Evolutionary conservation across 2,797 vertebrate genomes (phyloP), one percentile per base, ranked within the genome.

Genomic region (Acipenser ruthenus): DNA sequence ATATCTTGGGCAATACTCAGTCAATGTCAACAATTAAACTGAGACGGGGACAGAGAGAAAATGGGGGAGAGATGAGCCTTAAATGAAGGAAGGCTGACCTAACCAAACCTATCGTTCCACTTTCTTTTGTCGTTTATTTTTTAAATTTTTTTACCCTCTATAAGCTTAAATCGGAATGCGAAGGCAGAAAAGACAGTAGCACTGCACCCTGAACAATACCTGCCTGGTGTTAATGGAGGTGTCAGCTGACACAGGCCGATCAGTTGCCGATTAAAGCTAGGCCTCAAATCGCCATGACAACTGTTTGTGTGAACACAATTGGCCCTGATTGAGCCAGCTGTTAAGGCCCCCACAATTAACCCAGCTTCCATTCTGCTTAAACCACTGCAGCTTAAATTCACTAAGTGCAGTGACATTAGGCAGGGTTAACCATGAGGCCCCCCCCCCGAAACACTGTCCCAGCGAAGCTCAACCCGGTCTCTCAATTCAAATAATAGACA

Each of bases 321-420:
- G 88, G 80, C 75, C 74, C 84, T 75, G 72, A 86, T 78, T 80
- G 82, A 88, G 87, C 86, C 89, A 91, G 89, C 89, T 91, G 88
- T 77, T 79, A 87, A 82, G 84, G 83, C 86, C 84, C 86, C 86
- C 83, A 84, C 89, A 88, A 92, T 91, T 92, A 92, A 90, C 87
- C 86, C 86, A 68, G 83, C 78, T 88, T 88, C 86, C 60, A 83
- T 83, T 79, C 81, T 84, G 77, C 76, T 86, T 84, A 83, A 82
- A 74, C 78, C 67, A 84, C 76, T 65, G 77, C 72, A 76, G 80
- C 79, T 87, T 85, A 86, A 87, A 90, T 87, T 88, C 85, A 85
- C 82, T 85, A 87, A 72, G 86, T 84, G 82, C 82, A 6, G 71
- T 48, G 67, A 82, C 85, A 87, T 86, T 87, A 86, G 87, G 82